A percentile compares a stretch with the other conserved stretches of the same genome.
Conservation (phyloP, 2,113 vertebrate genomes). For the Polyodon spathula region DNA sequence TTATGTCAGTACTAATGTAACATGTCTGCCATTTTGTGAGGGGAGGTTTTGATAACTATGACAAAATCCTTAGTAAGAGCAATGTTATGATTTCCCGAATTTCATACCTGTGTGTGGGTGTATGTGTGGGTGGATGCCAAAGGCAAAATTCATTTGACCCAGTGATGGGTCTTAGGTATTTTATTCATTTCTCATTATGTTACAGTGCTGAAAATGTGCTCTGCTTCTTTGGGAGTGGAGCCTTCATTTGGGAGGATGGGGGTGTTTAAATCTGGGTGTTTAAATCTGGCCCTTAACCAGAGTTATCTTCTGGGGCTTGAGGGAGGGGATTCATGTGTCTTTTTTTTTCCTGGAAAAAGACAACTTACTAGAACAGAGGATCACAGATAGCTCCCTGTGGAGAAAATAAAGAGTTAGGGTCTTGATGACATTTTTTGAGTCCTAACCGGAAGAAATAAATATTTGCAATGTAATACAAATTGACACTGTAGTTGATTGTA, state of each 20-base stretch:
- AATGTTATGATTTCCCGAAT: not conserved
- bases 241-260: not conserved
- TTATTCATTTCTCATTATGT: slow-evolving; percentile 36
- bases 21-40: not conserved
- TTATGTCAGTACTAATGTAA: slow-evolving; percentile 20
- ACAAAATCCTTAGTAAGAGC: not conserved
- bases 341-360: no score
- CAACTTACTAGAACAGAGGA: no score
- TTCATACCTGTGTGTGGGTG: slow-evolving; percentile 16
- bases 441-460: no score
- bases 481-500: no score
- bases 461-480: no score
- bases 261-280: no score
- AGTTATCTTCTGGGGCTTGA: no score
- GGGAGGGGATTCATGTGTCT: no score
- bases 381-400: no score
- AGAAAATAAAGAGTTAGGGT: no score
- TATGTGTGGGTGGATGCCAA: slow-evolving; percentile 36
- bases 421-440: no score
- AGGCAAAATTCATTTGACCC: slow-evolving; percentile 26
- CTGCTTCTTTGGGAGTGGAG: slow-evolving; percentile 18
- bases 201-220: slow-evolving; percentile 35
- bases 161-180: slow-evolving; percentile 40
- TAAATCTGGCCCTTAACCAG: no score
- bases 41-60: not conserved